A percentile compares a stretch with the other conserved stretches of the same genome.
phyloP scores from a whole-genome alignment of 2,888 invertebrate species.

The Chloromyia formosa region DNA sequence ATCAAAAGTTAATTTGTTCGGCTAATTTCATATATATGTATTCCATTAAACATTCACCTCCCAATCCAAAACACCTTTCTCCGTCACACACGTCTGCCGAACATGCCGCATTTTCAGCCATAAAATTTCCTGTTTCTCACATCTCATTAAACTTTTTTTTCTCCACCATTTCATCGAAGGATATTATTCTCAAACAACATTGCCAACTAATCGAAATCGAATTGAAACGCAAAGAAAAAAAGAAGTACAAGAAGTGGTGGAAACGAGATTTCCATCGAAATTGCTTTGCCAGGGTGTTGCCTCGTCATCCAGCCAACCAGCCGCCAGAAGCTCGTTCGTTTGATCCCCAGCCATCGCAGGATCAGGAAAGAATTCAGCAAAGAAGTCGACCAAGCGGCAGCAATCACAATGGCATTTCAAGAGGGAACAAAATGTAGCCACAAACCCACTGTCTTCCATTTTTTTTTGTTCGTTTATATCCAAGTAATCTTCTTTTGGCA shows the following conservation, averaged over 20 bases:
- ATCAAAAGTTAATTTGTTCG: too few relatives aligned
- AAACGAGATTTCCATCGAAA: background rate
- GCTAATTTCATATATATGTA: too few relatives aligned
- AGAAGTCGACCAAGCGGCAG: too few relatives aligned
- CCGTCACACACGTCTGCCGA: too few relatives aligned
- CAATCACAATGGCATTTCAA: too few relatives aligned
- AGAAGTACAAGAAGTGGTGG: background rate
- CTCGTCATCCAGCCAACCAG: background rate
- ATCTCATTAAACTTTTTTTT: conserved; percentile 9
- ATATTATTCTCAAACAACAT: background rate
- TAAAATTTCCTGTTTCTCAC: background rate
- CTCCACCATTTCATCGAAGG: background rate
- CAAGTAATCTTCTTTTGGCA: too few relatives aligned
- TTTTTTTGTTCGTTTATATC: too few relatives aligned
- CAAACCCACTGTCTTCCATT: too few relatives aligned
- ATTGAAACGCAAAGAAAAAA: background rate
- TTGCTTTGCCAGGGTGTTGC: background rate
- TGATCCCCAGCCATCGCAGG: background rate
- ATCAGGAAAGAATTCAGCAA: background rate
- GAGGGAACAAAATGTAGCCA: too few relatives aligned
- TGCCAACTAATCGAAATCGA: background rate
- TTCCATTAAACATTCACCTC: too few relatives aligned
- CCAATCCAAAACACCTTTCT: too few relatives aligned
- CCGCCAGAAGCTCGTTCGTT: background rate
- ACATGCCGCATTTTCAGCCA: background rate